Percentiles rank a stretch among this genome's conserved stretches.
phyloP scores from a whole-genome alignment of 2,888 invertebrate species.

The Parnassius smintheus region DNA sequence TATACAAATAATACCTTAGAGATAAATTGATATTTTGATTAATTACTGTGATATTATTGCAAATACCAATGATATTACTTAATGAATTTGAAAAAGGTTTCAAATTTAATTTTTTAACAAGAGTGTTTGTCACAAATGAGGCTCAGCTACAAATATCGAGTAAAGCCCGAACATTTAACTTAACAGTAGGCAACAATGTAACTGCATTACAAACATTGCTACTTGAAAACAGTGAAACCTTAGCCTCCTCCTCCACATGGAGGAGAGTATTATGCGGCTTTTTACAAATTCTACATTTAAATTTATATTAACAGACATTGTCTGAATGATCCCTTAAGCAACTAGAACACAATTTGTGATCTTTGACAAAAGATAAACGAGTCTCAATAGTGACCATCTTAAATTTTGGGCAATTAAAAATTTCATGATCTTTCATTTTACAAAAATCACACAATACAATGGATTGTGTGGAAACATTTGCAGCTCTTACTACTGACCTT shows the following conservation, averaged over 20 bases:
- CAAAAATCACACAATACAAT: no score
- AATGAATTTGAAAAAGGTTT: no score
- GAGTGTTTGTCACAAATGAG: not conserved
- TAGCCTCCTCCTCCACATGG: slow-evolving; percentile 5
- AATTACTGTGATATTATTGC: not conserved
- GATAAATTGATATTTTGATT: not conserved
- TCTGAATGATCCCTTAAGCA: not conserved
- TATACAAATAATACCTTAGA: not conserved
- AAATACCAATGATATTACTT: slow-evolving; percentile 2
- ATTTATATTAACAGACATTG: not conserved
- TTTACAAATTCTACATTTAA: slow-evolving; percentile 25
- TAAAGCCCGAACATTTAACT: not conserved
- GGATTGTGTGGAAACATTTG: no score
- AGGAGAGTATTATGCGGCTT: slow-evolving; percentile 26
- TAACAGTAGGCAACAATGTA: not conserved
- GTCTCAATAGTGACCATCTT: no score
- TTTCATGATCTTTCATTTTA: no score
- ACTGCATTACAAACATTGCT: not conserved
- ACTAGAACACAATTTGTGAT: slow-evolving; percentile 1
- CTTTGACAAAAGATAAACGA: not conserved
- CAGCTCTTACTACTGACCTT: no score
- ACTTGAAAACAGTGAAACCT: slow-evolving; percentile 3
- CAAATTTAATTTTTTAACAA: no score
- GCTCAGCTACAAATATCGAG: not conserved
- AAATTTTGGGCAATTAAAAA: no score